Conservation (phyloP, 2,888 invertebrate species). For the Melitaea athalia region DNA sequence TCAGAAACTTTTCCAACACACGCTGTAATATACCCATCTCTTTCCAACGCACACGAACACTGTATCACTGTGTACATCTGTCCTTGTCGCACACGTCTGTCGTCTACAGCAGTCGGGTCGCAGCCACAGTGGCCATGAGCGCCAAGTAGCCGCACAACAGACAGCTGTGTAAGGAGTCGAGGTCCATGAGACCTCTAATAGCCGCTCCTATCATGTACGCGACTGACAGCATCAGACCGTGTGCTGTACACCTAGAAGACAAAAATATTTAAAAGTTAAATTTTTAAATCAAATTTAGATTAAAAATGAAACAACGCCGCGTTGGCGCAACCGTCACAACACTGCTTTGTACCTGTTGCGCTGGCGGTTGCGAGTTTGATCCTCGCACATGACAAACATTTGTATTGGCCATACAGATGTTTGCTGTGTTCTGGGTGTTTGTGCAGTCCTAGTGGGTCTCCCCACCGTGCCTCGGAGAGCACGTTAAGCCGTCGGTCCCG, state of each 20-base stretch:
- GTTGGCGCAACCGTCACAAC: no score
- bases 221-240: slow-evolving; percentile 79
- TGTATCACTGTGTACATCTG: no score
- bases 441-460: no score
- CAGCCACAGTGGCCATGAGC: slow-evolving; percentile 46
- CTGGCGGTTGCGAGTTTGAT: no score
- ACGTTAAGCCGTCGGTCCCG: no score
- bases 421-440: no score
- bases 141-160: slow-evolving; percentile 45
- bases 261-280: neutral
- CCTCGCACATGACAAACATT: no score
- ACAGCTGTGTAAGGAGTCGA: slow-evolving; percentile 45
- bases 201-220: slow-evolving; percentile 76
- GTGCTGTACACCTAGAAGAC: slow-evolving; percentile 77
- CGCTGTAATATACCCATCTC: neutral
- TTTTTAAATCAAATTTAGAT: neutral
- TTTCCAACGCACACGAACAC: no score
- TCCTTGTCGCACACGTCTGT: neutral
- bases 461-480: no score
- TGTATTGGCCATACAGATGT: no score
- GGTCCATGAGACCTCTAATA: slow-evolving; percentile 62
- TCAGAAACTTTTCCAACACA: neutral
- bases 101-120: slow-evolving; percentile 32
- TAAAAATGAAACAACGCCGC: no score
- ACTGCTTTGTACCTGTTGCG: no score